Conservation (phyloP, 2,113 vertebrate species). For the Carassius gibelio region DNA sequence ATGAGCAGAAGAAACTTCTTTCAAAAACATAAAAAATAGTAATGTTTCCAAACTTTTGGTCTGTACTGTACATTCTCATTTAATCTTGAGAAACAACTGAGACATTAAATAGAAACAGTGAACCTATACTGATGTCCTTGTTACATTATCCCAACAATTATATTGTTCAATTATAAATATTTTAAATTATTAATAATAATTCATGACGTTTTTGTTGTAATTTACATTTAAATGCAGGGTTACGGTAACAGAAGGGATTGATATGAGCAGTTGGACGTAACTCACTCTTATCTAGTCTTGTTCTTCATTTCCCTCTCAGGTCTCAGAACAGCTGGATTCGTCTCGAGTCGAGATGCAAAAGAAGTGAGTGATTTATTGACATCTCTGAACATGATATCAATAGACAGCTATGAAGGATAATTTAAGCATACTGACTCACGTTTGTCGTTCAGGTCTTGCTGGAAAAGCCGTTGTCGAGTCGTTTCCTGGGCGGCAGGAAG, state of each 20-base stretch:
- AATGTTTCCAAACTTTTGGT: too few species aligned
- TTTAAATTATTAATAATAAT: too few species aligned
- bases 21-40: too few species aligned
- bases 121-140: too few species aligned
- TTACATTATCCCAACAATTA: too few species aligned
- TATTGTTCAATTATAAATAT: too few species aligned
- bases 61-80: too few species aligned
- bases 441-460: conserved; percentile 35
- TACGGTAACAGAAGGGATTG: neutral
- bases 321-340: conserved; percentile 47
- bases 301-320: conserved; percentile 28
- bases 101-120: too few species aligned
- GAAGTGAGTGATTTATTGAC: conserved; percentile 44
- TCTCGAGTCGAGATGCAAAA: conserved; percentile 51
- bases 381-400: neutral
- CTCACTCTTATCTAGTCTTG: neutral
- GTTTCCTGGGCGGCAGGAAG: conserved; percentile 53
- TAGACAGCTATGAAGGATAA: neutral
- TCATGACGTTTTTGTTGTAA: too few species aligned
- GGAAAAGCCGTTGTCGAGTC: conserved; percentile 44
- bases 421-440: neutral
- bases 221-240: too few species aligned
- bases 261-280: neutral
- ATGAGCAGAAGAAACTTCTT: too few species aligned
- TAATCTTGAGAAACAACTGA: too few species aligned